Base-by-base conservation (phyloP, 2,113 vertebrate species). In the Uria aalge region DNA sequence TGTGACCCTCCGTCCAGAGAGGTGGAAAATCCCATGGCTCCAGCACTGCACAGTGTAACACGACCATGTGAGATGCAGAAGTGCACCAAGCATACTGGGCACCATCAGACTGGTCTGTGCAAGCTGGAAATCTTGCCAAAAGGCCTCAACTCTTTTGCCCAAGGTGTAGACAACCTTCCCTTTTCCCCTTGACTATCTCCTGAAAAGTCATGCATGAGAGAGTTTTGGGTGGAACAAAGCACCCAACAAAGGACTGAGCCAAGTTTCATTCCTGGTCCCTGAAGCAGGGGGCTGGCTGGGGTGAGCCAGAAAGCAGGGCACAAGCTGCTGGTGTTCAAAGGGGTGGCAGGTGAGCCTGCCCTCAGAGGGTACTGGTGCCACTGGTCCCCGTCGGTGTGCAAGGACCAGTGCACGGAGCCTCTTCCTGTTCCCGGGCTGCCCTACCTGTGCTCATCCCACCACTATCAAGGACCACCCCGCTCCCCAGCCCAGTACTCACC, bases 401-500 rank as follows among this genome's bases (percentile, higher is more conserved):
- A 36, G 60, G 43, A 85, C 1, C 75, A 27, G 47, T 5, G 32
- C 72, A 6, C 0, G 1, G 34, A 83, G 43, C 68, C 36, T 77
- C 55, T 84, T 27, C 56, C 57, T 18, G 1, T 13, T 3, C 53
- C 76, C 66, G 57, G 53, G 67, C 48, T 62, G 52, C 52, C 56
- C 62, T 2, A 0, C 7, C 53, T 23, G 17, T n/a, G 89, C 68
- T 59, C 3, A 6, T 60, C 34, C 74, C 26, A 0, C 6, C 4
- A 32, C 74, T 26, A 36, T 15, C 34, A 57, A 40, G 60, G 41
- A 85, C 29, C 2, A 0, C 17, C 17, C 57, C 2, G 0, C 13
- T 32, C 22, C 73, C 76, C 68, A 84, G 29, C 36, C 38, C 68
- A 0, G 15, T 73, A 96, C 96, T 97, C 88, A 95, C 96, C 94